These are phyloP conservation scores for Carassius carassius DNA, from an alignment of 2,113 vertebrate genomes.

Conservation along the genomic window DNA sequence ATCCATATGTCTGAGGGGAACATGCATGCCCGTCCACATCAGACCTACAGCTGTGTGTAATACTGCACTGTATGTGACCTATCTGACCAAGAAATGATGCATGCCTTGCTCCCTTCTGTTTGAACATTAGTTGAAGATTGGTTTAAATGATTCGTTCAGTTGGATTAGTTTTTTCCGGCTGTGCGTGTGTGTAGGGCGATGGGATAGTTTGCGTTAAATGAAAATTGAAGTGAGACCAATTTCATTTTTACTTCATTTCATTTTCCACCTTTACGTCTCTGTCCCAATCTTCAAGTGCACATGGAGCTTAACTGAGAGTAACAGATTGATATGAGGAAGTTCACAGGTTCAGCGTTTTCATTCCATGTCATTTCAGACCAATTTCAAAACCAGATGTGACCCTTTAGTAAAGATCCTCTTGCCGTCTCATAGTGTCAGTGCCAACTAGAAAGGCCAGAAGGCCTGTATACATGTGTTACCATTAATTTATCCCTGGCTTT, in stretches of 20 bases:
- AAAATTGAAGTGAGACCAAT: conserved; percentile 43
- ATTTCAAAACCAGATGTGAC: conserved; percentile 54
- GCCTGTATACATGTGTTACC: neutral
- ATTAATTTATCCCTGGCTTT: neutral
- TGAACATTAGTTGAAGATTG: conserved; percentile 36
- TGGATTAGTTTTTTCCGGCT: neutral
- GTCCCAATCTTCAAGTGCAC: conserved; percentile 45
- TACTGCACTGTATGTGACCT: conserved; percentile 7
- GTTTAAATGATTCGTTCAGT: conserved; percentile 32
- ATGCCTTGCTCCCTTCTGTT: conserved; percentile 28
- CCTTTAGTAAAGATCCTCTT: conserved; percentile 43
- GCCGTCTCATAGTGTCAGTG: conserved; percentile 8
- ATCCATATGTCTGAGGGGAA: conserved; percentile 1
- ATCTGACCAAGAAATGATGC: neutral
- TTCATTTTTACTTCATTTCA: conserved; percentile 50
- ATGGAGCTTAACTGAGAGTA: conserved; percentile 53
- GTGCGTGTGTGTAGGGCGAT: too few relatives aligned
- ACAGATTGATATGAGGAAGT: conserved; percentile 53
- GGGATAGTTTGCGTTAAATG: conserved; percentile 36
- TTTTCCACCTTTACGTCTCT: conserved; percentile 47
- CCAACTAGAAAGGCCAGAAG: conserved; percentile 25
- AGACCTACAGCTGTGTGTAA: conserved; percentile 34
- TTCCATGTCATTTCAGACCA: conserved; percentile 49
- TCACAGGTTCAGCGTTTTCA: conserved; percentile 58
- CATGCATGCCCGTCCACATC: conserved; percentile 3